These are phyloP conservation scores for Mionectes olivaceus DNA, from an alignment of 2,797 vertebrate genomes.

Conservation along the genomic window DNA sequence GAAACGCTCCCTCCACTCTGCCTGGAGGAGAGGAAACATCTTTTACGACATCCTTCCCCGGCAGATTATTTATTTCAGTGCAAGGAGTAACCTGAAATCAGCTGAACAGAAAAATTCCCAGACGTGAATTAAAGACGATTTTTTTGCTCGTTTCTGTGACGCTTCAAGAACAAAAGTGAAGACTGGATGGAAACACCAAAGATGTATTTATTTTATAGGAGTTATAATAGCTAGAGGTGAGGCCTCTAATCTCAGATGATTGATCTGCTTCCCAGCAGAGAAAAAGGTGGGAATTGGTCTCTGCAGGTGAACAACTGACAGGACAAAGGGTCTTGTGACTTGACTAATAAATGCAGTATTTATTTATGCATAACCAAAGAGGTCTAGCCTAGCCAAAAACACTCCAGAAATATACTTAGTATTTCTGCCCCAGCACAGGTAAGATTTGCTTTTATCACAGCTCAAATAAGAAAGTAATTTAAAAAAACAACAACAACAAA, in stretches of 20 bases:
- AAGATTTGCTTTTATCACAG: neutral
- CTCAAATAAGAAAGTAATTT: neutral
- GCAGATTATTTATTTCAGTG: neutral
- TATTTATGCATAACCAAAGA: neutral
- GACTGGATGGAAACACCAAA: neutral
- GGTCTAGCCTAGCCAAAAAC: neutral
- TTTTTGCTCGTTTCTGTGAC: neutral
- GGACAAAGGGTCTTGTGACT: neutral
- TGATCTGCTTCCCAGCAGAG: neutral
- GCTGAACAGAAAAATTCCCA: neutral
- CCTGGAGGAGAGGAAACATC: conserved; percentile 66
- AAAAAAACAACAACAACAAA: neutral
- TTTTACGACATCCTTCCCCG: neutral
- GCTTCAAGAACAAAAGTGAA: neutral
- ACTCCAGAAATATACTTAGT: neutral
- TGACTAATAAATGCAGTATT: neutral
- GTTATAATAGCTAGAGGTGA: neutral
- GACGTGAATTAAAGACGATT: neutral
- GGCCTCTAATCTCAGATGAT: neutral
- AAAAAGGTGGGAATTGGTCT: neutral
- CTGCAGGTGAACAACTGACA: neutral
- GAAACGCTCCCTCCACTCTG: conserved; percentile 89
- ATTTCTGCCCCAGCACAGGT: neutral
- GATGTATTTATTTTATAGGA: neutral
- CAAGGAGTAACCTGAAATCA: neutral